phyloP scores from a whole-genome alignment of 2,888 invertebrate genomes.

The Cephus runcator region DNA sequence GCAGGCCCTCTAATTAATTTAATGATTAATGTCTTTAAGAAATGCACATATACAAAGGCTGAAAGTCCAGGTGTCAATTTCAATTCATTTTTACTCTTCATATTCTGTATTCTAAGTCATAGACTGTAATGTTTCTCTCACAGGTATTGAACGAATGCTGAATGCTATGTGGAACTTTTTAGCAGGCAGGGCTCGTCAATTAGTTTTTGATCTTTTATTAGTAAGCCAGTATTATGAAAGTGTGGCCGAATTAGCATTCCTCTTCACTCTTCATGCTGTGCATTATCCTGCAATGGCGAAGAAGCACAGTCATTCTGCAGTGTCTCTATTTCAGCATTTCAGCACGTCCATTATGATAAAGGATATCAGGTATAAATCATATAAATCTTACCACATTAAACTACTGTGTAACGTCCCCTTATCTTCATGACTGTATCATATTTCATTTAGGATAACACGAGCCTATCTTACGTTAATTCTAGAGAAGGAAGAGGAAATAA shows the following conservation, averaged over 20 bases:
- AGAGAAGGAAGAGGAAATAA: slow-evolving; percentile 32
- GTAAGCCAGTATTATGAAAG: slow-evolving; percentile 45
- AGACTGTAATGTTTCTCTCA: not conserved
- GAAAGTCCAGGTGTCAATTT: slow-evolving; percentile 33
- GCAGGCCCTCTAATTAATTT: slow-evolving; percentile 44
- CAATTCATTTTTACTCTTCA: not conserved
- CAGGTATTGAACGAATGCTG: slow-evolving; percentile 39
- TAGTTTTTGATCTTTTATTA: slow-evolving; percentile 48
- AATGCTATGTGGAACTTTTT: slow-evolving; percentile 56
- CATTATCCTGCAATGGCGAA: slow-evolving; percentile 48
- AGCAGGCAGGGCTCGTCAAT: slow-evolving; percentile 53
- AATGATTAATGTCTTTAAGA: slow-evolving; percentile 47
- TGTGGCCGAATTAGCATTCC: slow-evolving; percentile 53
- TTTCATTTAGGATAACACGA: slow-evolving; percentile 48
- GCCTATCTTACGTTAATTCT: slow-evolving; percentile 49
- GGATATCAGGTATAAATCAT: slow-evolving; percentile 48
- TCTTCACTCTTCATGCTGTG: slow-evolving; percentile 56
- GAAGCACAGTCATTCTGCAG: slow-evolving; percentile 51
- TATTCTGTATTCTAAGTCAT: not conserved
- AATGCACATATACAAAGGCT: slow-evolving; percentile 30
- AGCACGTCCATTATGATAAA: slow-evolving; percentile 54
- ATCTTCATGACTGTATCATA: not conserved
- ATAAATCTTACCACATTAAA: not conserved
- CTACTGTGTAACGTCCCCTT: not conserved
- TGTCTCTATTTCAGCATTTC: slow-evolving; percentile 57